Evolutionary conservation across 2,797 vertebrate species (phyloP).

Genomic region (Atherinosoma microstoma): DNA sequence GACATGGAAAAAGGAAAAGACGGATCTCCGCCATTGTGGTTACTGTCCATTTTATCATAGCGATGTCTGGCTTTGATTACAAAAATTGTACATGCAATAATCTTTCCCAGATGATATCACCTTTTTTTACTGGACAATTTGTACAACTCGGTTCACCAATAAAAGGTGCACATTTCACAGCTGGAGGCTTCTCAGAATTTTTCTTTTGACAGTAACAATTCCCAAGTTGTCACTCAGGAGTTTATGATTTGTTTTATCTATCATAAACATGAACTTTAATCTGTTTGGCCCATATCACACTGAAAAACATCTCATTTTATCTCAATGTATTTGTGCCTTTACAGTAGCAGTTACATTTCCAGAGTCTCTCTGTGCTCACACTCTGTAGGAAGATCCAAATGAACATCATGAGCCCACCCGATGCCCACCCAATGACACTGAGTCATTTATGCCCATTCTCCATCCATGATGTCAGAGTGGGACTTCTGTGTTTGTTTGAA

Average conservation of each 20-base stretch:
- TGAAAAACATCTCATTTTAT: slow-evolving; percentile 16
- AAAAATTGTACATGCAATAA: slow-evolving; percentile 53
- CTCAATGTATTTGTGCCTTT: not conserved
- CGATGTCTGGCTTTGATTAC: slow-evolving; percentile 53
- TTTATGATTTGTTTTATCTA: slow-evolving; percentile 49
- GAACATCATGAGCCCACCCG: not conserved
- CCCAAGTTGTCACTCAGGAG: slow-evolving; percentile 54
- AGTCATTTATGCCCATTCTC: not conserved
- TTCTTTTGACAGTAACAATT: slow-evolving; percentile 67
- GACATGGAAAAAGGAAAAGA: slow-evolving; percentile 29
- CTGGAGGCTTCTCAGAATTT: slow-evolving; percentile 63
- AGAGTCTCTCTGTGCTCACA: slow-evolving; percentile 12
- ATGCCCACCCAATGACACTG: too few relatives aligned
- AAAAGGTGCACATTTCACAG: slow-evolving; percentile 72
- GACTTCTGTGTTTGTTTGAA: not conserved
- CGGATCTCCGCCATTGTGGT: slow-evolving; percentile 48
- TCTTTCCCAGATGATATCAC: slow-evolving; percentile 63
- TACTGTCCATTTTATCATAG: slow-evolving; percentile 61
- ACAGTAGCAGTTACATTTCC: not conserved
- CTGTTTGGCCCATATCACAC: slow-evolving; percentile 28
- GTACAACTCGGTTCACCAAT: slow-evolving; percentile 54
- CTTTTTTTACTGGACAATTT: slow-evolving; percentile 40
- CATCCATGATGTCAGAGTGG: not conserved
- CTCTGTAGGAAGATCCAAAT: slow-evolving; percentile 10
- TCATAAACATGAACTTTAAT: slow-evolving; percentile 51